These are phyloP conservation scores for Coilia nasus DNA, from an alignment of 2,797 vertebrate species.

Conservation along the genomic window DNA sequence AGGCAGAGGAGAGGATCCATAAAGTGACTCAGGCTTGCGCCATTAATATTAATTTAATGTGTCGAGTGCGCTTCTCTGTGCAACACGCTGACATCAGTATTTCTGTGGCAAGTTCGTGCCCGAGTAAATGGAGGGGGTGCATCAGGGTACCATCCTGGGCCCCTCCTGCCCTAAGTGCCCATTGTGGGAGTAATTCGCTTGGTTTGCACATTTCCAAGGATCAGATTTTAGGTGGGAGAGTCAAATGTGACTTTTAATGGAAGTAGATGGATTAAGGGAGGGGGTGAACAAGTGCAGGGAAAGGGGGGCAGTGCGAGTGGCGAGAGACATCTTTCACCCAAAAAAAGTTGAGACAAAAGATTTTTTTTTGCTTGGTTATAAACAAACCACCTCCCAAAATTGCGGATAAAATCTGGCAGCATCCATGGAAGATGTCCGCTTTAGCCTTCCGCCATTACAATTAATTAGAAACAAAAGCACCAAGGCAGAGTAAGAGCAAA, in stretches of 20 bases:
- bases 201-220: background rate
- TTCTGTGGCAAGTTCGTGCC: slow-evolving; percentile 13
- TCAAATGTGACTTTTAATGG: background rate
- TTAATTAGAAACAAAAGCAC: slow-evolving; percentile 72
- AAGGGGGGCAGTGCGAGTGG: slow-evolving; percentile 35
- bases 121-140: background rate
- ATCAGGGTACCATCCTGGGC: background rate
- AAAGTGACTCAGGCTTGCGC: slow-evolving; percentile 59
- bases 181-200: slow-evolving; percentile 1
- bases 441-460: slow-evolving; percentile 61
- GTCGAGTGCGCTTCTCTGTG: slow-evolving; percentile 2
- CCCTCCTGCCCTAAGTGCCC: background rate
- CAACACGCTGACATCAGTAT: slow-evolving; percentile 16
- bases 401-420: slow-evolving; percentile 75
- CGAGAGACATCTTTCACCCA: slow-evolving; percentile 45
- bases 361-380: slow-evolving; percentile 73
- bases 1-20: slow-evolving; percentile 50
- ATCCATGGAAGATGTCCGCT: slow-evolving; percentile 72
- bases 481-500: slow-evolving; percentile 65
- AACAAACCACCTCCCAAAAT: slow-evolving; percentile 72
- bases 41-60: slow-evolving; percentile 47
- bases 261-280: background rate
- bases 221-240: background rate
- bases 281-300: background rate
- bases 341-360: slow-evolving; percentile 63